These are phyloP conservation scores for Drosophila pegasa DNA, from an alignment of 2,888 invertebrate genomes.

Conservation along the genomic window DNA sequence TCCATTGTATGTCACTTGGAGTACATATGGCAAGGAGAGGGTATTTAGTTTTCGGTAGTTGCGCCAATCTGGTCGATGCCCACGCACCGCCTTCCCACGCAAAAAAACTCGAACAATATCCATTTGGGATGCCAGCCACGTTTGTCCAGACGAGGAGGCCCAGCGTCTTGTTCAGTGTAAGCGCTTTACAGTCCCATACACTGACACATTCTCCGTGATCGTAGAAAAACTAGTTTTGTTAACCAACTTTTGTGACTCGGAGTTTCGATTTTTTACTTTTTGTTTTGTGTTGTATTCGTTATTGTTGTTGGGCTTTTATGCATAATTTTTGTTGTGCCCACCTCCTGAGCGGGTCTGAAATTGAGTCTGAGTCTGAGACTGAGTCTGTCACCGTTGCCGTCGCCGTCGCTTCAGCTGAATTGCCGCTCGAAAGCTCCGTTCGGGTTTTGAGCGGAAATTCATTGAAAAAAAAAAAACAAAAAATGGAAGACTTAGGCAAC, in stretches of 20 bases:
- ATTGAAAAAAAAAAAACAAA: constrained; percentile 58
- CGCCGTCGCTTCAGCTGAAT: constrained; percentile 16
- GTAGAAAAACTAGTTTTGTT: constrained; percentile 74
- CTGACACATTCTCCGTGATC: constrained; percentile 33
- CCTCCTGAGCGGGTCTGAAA: constrained; percentile 44
- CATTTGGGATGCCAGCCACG: constrained; percentile 68
- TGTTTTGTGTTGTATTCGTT: constrained; percentile 37
- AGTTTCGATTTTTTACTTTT: constrained; percentile 56
- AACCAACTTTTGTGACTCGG: constrained; percentile 72
- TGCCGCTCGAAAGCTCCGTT: constrained; percentile 40
- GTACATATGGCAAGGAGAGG: constrained; percentile 27
- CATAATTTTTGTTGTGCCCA: constrained; percentile 61
- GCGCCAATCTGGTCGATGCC: constrained; percentile 37
- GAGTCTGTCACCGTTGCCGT: no score
- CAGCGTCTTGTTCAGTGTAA: constrained; percentile 65
- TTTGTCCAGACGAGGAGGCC: constrained; percentile 45
- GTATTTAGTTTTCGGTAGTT: constrained; percentile 23
- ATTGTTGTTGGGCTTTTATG: constrained; percentile 48
- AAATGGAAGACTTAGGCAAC: constrained; percentile 77
- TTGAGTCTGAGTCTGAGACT: constrained; percentile 30
- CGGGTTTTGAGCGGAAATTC: constrained; percentile 65
- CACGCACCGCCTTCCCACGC: constrained; percentile 72
- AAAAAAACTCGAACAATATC: constrained; percentile 38
- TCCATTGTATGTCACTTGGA: constrained; percentile 49
- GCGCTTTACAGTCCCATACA: constrained; percentile 21